Conservation (phyloP, 2,888 invertebrate genomes). For the Amphimallon solstitiale region DNA sequence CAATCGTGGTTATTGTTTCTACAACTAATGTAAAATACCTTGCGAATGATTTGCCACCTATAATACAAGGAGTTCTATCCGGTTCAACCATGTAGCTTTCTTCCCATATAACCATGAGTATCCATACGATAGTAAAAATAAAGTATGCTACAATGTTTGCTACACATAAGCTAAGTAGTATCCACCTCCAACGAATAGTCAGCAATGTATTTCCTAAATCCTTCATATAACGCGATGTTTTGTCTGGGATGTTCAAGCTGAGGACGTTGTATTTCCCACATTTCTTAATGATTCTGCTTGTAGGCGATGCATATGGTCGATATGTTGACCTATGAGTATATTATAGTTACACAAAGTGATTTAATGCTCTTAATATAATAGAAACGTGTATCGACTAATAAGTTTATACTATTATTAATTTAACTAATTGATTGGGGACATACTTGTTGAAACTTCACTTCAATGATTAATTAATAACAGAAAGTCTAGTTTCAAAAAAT, state of each 20-base stretch:
- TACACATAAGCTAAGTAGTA: conserved; percentile 63
- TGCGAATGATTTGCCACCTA: conserved; percentile 52
- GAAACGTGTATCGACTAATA: too few relatives aligned
- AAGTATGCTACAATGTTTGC: conserved; percentile 50
- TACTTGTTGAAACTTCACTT: too few relatives aligned
- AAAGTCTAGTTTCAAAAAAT: too few relatives aligned
- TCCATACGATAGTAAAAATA: conserved; percentile 44
- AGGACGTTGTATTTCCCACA: conserved; percentile 59
- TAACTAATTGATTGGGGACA: too few relatives aligned
- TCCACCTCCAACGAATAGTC: conserved; percentile 79
- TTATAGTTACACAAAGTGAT: too few relatives aligned
- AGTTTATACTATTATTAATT: too few relatives aligned
- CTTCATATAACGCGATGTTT: conserved; percentile 55
- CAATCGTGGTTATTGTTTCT: conserved; percentile 57
- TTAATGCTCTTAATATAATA: too few relatives aligned
- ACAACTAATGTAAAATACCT: conserved; percentile 56
- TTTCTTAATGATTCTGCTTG: conserved; percentile 60
- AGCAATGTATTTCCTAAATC: conserved; percentile 73
- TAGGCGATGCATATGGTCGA: conserved; percentile 19
- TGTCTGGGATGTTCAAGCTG: conserved; percentile 45
- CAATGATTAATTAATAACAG: too few relatives aligned
- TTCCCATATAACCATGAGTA: conserved; percentile 37
- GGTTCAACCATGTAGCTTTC: conserved; percentile 28
- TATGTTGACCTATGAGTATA: too few relatives aligned
- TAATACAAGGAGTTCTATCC: conserved; percentile 47